Conservation (phyloP, 2,113 vertebrate genomes). For the Saccopteryx leptura region DNA sequence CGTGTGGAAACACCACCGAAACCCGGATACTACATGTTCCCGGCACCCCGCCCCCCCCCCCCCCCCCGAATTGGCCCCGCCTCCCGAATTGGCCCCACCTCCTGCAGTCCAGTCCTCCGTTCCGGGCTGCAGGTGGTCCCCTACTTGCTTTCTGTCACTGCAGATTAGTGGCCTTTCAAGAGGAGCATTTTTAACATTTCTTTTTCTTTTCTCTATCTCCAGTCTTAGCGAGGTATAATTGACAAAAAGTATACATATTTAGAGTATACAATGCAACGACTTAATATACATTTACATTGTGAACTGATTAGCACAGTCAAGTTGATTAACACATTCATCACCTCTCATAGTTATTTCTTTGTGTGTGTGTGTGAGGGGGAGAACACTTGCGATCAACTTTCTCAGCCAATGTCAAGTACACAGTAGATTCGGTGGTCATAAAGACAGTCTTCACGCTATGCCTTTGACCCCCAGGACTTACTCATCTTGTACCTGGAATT, state of each 20-base stretch:
- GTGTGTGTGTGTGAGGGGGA: not conserved
- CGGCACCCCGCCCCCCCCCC: no score
- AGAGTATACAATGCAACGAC: no score
- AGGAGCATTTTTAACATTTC: not conserved
- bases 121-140: no score
- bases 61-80: not conserved
- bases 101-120: not conserved
- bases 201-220: not conserved
- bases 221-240: not conserved
- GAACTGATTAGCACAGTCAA: not conserved
- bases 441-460: accelerated
- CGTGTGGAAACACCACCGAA: not conserved
- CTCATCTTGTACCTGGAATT: not conserved
- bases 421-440: not conserved
- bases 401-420: not conserved
- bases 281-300: not conserved
- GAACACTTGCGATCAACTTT: not conserved
- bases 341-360: not conserved
- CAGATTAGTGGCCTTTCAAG: not conserved
- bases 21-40: not conserved
- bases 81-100: not conserved
- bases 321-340: no score
- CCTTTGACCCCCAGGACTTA: not conserved
- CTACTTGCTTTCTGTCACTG: not conserved
- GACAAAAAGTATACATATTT: not conserved